A percentile compares a stretch with the other conserved stretches of the same genome.
Evolutionary conservation across 2,797 vertebrate species (phyloP).

Genomic region (Pseudomugil tenellus): DNA sequence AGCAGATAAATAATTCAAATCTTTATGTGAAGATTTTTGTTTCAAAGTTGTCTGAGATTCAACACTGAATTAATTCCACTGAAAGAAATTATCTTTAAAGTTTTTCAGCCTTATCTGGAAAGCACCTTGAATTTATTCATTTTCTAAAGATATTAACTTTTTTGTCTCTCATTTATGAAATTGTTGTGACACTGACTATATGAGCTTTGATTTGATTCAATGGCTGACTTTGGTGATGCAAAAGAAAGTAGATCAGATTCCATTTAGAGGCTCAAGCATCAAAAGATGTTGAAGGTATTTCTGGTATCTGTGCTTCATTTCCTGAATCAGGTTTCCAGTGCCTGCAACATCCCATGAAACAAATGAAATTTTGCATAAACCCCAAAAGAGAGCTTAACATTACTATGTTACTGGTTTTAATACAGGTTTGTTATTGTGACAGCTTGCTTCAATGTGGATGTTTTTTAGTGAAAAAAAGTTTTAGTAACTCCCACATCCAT

Average conservation of each 20-base stretch:
- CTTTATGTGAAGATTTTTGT: neutral
- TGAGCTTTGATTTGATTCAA: neutral
- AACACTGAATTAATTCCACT: constrained; percentile 1
- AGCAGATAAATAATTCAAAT: constrained; percentile 4
- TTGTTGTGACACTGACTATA: neutral
- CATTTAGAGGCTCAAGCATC: too few relatives aligned
- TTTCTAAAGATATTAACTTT: neutral
- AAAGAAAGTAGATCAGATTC: neutral
- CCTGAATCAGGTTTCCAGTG: too few relatives aligned
- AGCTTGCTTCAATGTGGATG: too few relatives aligned
- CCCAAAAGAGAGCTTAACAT: too few relatives aligned
- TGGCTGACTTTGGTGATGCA: neutral
- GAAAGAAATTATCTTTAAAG: constrained; percentile 1
- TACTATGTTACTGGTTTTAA: too few relatives aligned
- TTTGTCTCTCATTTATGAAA: constrained; percentile 1
- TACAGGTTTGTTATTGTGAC: too few relatives aligned
- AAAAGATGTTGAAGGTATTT: too few relatives aligned
- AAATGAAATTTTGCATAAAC: too few relatives aligned
- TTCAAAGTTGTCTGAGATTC: constrained; percentile 3
- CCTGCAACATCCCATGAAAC: too few relatives aligned
- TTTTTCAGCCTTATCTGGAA: neutral
- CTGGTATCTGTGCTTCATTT: too few relatives aligned
- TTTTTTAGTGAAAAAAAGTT: too few relatives aligned
- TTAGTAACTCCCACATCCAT: too few relatives aligned
- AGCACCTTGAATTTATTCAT: neutral